Evolutionary conservation across 1,140 invertebrate genomes (phyloP).

Genomic region (Gyrodactylus bullatarudis): DNA sequence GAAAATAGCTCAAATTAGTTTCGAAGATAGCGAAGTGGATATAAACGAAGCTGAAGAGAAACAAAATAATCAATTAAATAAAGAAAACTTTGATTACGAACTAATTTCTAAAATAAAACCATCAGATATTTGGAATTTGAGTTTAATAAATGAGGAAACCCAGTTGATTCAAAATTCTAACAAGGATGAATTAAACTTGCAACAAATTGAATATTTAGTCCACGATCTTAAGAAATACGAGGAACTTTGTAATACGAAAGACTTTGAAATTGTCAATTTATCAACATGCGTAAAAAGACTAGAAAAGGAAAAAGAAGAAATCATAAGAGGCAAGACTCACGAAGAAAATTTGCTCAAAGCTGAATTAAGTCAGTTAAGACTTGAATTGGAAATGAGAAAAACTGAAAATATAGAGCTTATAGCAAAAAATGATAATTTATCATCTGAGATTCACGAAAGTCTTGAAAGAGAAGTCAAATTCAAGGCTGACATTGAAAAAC

Average conservation of each 20-base stretch:
- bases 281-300: no score
- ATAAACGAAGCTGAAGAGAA: neutral
- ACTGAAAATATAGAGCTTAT: neutral
- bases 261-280: neutral
- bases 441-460: neutral
- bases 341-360: neutral
- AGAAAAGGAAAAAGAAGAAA: no score
- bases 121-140: neutral
- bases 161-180: neutral
- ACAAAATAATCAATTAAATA: neutral
- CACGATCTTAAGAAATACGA: neutral
- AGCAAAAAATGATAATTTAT: neutral
- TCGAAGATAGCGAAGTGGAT: neutral
- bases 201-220: neutral
- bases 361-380: neutral
- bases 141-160: neutral
- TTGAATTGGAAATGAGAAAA: neutral
- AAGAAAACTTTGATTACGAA: neutral
- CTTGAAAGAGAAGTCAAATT: neutral
- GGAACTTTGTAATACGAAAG: neutral
- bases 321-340: no score
- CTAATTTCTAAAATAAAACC: neutral
- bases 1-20: neutral
- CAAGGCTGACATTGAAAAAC: neutral
- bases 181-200: neutral